Percentiles rank a stretch among this genome's conserved stretches.
These are phyloP conservation scores for Pardalotus punctatus DNA, from an alignment of 2,113 vertebrate genomes.

Conservation along the genomic window DNA sequence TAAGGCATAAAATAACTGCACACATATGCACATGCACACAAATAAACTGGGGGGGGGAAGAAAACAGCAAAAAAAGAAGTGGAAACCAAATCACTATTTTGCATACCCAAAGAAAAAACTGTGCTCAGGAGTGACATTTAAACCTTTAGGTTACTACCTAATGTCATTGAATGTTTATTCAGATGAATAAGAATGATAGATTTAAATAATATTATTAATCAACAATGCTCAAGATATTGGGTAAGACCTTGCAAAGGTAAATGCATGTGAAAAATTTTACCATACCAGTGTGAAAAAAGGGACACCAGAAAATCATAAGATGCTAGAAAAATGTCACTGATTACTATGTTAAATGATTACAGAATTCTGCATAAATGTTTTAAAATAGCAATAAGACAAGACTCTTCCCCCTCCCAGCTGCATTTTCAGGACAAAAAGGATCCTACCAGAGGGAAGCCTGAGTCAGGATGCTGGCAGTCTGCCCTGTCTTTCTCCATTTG, in stretches of 20 bases:
- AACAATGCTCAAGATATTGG: not conserved
- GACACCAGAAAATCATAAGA: not conserved
- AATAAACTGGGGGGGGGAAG: not conserved
- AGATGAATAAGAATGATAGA: not conserved
- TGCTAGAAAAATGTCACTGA: not conserved
- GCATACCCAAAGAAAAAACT: not conserved
- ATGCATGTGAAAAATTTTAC: not conserved
- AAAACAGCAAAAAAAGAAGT: not conserved
- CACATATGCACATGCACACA: not conserved
- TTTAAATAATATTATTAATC: not conserved
- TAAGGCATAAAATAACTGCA: not conserved
- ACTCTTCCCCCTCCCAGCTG: not conserved
- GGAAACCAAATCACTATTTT: not conserved
- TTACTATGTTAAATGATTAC: not conserved
- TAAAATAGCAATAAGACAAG: not conserved
- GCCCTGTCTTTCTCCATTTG: not conserved
- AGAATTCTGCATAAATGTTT: not conserved
- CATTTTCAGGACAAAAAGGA: not conserved
- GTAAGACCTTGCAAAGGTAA: not conserved
- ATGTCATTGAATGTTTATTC: not conserved
- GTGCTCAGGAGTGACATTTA: not conserved
- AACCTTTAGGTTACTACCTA: not conserved
- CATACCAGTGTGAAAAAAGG: not conserved
- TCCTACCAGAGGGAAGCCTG: not conserved
- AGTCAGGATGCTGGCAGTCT: not conserved